phyloP scores from a whole-genome alignment of 2,797 vertebrate genomes.

The Danio kyathit region DNA sequence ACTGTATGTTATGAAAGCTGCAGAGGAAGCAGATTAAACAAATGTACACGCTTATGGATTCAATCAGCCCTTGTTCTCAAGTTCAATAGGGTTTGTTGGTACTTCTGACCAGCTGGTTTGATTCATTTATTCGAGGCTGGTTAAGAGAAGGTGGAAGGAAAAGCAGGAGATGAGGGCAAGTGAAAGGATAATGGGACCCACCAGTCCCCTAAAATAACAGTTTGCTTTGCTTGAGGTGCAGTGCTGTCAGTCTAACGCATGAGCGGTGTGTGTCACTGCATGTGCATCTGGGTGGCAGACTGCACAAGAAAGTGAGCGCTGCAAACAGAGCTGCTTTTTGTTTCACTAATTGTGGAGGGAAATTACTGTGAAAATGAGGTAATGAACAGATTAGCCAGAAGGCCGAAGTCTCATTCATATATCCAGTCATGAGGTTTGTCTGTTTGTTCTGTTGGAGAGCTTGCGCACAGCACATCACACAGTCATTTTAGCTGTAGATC shows the following conservation, averaged over 20 bases:
- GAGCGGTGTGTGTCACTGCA: slow-evolving; percentile 16
- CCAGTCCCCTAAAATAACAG: slow-evolving; percentile 31
- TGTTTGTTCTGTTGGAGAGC: not conserved
- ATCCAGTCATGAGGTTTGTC: not conserved
- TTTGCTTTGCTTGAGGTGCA: slow-evolving; percentile 35
- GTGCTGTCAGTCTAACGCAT: not conserved
- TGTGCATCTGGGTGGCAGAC: slow-evolving; percentile 5
- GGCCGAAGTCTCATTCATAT: slow-evolving; percentile 20
- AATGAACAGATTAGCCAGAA: slow-evolving; percentile 35
- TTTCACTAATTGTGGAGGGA: slow-evolving; percentile 35
- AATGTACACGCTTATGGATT: slow-evolving; percentile 18
- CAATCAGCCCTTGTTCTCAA: slow-evolving; percentile 21
- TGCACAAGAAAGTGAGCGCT: slow-evolving; percentile 2
- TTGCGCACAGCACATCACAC: not conserved
- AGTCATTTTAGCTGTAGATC: not conserved
- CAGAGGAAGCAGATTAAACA: slow-evolving; percentile 19
- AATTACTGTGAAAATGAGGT: slow-evolving; percentile 54
- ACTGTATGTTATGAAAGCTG: slow-evolving; percentile 11
- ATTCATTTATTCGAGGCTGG: slow-evolving; percentile 6
- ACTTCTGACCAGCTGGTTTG: slow-evolving; percentile 43
- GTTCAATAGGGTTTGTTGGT: slow-evolving; percentile 9
- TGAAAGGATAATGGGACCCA: slow-evolving; percentile 29
- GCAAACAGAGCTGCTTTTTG: slow-evolving; percentile 51
- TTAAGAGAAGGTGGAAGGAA: not conserved
- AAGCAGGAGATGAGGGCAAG: not conserved